Conservation (phyloP, 1,140 invertebrate genomes). For the Cydia strobilella region DNA sequence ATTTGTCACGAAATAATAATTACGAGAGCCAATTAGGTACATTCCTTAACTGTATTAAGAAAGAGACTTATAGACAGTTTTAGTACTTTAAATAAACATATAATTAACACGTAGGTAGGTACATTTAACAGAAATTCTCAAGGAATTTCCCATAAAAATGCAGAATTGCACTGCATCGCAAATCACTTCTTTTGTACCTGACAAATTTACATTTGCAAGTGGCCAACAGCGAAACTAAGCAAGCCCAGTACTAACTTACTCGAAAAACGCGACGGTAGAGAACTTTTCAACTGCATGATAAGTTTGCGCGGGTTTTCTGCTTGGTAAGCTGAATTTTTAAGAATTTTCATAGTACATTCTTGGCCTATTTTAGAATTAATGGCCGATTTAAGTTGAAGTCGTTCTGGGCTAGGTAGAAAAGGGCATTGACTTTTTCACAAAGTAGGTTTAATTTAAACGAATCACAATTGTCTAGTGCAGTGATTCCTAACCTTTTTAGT, state of each 20-base stretch:
- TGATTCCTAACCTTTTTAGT: no score
- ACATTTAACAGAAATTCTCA: background rate
- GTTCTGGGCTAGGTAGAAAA: background rate
- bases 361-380: slow-evolving; percentile 8
- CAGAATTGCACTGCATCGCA: background rate
- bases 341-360: slow-evolving; percentile 3
- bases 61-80: no score
- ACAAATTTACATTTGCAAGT: background rate
- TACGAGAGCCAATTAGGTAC: no score
- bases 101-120: no score
- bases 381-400: background rate
- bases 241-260: background rate
- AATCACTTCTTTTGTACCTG: background rate
- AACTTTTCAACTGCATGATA: background rate
- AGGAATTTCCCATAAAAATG: background rate
- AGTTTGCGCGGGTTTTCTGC: background rate
- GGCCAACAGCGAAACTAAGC: background rate
- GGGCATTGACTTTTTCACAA: background rate
- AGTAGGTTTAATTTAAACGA: no score
- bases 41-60: no score
- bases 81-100: no score
- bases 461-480: no score
- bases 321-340: background rate
- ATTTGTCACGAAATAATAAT: no score
- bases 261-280: background rate